A percentile compares a stretch with the other conserved stretches of the same genome.
Evolutionary conservation across 2,888 invertebrate species (phyloP).

Genomic region (Steinernema hermaphroditum): DNA sequence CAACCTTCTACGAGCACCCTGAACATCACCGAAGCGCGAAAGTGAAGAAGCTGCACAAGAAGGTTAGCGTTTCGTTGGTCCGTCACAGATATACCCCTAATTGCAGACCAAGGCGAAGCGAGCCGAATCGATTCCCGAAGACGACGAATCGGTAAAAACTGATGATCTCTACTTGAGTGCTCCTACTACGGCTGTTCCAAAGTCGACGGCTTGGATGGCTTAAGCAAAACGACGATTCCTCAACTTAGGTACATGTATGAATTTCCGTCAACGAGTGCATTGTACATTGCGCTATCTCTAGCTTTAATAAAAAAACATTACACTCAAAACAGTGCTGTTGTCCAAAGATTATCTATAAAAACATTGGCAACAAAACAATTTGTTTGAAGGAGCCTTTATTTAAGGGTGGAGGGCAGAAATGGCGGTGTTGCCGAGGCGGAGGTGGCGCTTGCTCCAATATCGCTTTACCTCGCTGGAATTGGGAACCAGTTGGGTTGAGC

Average conservation of each 20-base stretch:
- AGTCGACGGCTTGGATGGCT: conserved; percentile 28
- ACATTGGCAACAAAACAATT: too few relatives aligned
- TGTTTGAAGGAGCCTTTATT: too few relatives aligned
- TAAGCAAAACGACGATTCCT: neutral
- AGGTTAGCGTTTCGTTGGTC: neutral
- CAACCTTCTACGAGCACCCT: conserved; percentile 47
- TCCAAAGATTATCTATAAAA: neutral
- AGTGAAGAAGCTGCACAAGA: conserved; percentile 31
- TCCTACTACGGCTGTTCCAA: conserved; percentile 10
- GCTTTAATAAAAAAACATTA: conserved; percentile 19
- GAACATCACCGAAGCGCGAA: conserved; percentile 45
- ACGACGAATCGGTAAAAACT: conserved; percentile 23
- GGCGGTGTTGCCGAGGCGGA: too few relatives aligned
- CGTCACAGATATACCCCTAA: too few relatives aligned
- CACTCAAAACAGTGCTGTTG: neutral
- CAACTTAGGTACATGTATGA: neutral
- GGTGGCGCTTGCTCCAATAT: too few relatives aligned
- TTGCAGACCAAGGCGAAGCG: conserved; percentile 5
- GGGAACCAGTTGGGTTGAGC: too few relatives aligned
- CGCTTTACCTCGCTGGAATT: too few relatives aligned
- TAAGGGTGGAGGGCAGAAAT: too few relatives aligned
- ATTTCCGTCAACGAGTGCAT: neutral
- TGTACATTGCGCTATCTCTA: conserved; percentile 11
- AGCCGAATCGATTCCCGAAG: conserved; percentile 23
- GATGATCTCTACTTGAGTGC: conserved; percentile 30